A percentile compares a stretch with the other conserved stretches of the same genome.
Conservation (phyloP, 23 tunicate species). For the Oikopleura albicans region DNA sequence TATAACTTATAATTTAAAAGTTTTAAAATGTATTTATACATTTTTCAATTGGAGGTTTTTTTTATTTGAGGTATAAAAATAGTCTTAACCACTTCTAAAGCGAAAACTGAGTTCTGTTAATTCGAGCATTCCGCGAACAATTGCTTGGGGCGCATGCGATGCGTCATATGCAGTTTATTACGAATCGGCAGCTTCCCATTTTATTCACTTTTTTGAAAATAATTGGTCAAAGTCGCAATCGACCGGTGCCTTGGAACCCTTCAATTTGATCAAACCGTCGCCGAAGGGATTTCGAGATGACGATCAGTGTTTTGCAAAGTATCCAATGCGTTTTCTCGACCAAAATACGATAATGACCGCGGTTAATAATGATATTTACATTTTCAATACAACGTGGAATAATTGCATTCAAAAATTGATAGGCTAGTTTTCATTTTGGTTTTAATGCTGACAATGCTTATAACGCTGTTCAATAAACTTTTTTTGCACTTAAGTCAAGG, state of each 20-base stretch:
- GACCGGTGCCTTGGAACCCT: not conserved
- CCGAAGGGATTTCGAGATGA: not conserved
- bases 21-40: too few relatives aligned
- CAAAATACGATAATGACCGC: not conserved
- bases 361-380: not conserved
- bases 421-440: too few relatives aligned
- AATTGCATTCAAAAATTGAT: not conserved
- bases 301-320: not conserved
- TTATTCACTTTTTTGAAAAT: not conserved
- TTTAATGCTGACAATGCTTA: too few relatives aligned
- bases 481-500: too few relatives aligned
- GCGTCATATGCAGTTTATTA: not conserved
- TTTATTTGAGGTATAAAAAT: too few relatives aligned
- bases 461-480: too few relatives aligned
- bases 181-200: not conserved
- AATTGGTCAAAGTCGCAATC: not conserved
- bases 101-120: too few relatives aligned
- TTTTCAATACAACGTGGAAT: not conserved
- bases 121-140: not conserved
- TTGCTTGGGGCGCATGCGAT: not conserved
- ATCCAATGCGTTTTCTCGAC: not conserved
- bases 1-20: too few relatives aligned
- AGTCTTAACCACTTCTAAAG: too few relatives aligned
- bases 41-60: too few relatives aligned
- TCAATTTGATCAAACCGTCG: not conserved